Percentiles rank a stretch among this genome's conserved stretches.
Evolutionary conservation across 2,113 vertebrate species (phyloP).

Genomic region (Tautogolabrus adspersus): DNA sequence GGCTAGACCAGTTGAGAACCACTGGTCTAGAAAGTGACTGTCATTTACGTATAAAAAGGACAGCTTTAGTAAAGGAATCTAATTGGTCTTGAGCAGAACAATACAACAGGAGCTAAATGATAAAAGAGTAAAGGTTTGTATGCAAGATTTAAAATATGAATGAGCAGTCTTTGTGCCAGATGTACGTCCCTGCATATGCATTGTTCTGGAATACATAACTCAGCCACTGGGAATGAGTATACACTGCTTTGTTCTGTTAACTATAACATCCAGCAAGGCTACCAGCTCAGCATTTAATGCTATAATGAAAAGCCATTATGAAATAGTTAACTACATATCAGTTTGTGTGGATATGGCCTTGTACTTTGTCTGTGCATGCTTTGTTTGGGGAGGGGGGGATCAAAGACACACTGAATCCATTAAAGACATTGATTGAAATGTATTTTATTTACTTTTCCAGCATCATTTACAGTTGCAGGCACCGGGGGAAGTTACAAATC

Average conservation of each 20-base stretch:
- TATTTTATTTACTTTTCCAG: slow-evolving; percentile 58
- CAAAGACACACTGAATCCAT: neutral
- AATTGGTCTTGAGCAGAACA: slow-evolving; percentile 27
- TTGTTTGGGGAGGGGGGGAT: neutral
- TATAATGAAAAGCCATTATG: neutral
- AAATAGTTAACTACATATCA: neutral
- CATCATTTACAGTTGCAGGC: slow-evolving; percentile 57
- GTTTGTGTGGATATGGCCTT: neutral
- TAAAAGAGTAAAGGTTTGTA: slow-evolving; percentile 13
- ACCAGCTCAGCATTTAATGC: slow-evolving; percentile 11
- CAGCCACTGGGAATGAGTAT: neutral
- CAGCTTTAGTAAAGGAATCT: slow-evolving; percentile 16
- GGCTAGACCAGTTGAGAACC: no score
- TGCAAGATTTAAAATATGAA: slow-evolving; percentile 30
- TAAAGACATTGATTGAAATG: neutral
- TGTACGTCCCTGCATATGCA: slow-evolving; percentile 10
- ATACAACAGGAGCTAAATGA: slow-evolving; percentile 10
- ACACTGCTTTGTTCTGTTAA: neutral
- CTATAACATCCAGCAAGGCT: neutral
- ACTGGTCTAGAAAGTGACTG: neutral
- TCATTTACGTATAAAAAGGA: neutral
- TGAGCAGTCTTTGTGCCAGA: slow-evolving; percentile 4
- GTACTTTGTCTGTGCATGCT: neutral
- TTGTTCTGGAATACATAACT: slow-evolving; percentile 14
- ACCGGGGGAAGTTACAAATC: slow-evolving; percentile 18